Evolutionary conservation across 2,797 vertebrate species (phyloP).

Genomic region (Hozukius guyotensis): DNA sequence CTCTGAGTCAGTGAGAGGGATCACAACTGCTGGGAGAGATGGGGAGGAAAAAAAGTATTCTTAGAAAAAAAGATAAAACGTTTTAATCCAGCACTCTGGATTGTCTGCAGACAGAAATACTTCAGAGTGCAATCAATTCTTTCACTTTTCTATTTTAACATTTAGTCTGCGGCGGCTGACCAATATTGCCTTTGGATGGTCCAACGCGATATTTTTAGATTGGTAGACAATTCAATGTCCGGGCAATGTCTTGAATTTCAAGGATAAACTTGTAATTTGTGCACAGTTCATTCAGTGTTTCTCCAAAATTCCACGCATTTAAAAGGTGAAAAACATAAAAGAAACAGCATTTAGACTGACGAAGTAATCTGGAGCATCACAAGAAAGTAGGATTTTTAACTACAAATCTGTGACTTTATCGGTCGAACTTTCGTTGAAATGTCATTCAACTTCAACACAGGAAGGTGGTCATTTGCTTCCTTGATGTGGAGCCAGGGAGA

Average conservation of each 20-base stretch:
- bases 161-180: not conserved
- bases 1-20: constrained; percentile 95
- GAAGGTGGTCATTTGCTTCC: not conserved
- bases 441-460: not conserved
- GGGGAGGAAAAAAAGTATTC: not conserved
- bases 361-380: not conserved
- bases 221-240: not conserved
- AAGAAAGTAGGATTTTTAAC: not conserved
- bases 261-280: not conserved
- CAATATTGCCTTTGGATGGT: constrained; percentile 2
- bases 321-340: not conserved
- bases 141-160: constrained; percentile 20
- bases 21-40: constrained; percentile 86
- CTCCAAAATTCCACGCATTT: not conserved
- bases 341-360: not conserved
- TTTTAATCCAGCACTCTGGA: not conserved
- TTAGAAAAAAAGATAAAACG: not conserved
- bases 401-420: not conserved
- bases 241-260: not conserved
- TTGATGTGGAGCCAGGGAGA: not conserved
- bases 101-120: constrained; percentile 14
- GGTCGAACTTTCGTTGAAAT: not conserved
- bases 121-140: constrained; percentile 7
- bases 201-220: constrained; percentile 5
- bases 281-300: not conserved